phyloP scores from a whole-genome alignment of 1,140 invertebrate species.

The Leucophenga varia region DNA sequence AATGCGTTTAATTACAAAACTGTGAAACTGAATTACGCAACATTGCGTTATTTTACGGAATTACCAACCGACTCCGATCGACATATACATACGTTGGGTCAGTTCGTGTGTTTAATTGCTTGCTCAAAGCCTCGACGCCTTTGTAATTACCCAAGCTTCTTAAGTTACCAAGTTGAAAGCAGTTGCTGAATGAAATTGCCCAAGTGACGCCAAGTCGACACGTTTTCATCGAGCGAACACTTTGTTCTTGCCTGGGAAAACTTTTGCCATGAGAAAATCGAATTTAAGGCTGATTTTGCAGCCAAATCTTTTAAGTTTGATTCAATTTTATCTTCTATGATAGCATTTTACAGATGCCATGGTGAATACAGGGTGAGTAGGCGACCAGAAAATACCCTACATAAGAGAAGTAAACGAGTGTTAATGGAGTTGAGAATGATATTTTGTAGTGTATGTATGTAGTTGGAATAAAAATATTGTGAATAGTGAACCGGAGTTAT shows the following conservation, averaged over 20 bases:
- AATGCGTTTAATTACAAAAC: conserved; percentile 53
- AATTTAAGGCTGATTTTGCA: conserved; percentile 18
- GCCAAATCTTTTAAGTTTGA: conserved; percentile 31
- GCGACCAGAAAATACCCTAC: no score
- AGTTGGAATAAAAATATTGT: no score
- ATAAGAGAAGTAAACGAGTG: no score
- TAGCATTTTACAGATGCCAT: conserved; percentile 16
- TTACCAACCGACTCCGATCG: conserved; percentile 20
- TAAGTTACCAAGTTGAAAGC: conserved; percentile 1
- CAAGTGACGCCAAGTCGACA: conserved; percentile 10
- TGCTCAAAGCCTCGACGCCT: conserved; percentile 45
- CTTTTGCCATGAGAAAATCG: conserved; percentile 5
- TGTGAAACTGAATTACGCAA: conserved; percentile 49
- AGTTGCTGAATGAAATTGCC: conserved; percentile 7
- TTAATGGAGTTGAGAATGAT: no score
- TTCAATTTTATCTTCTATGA: conserved; percentile 29
- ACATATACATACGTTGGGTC: neutral
- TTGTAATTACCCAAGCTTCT: conserved; percentile 35
- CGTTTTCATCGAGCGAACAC: neutral
- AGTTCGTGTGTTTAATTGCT: conserved; percentile 49
- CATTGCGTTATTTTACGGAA: conserved; percentile 48
- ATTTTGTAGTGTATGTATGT: no score
- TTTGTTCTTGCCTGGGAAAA: neutral
- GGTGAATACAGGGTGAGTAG: neutral
- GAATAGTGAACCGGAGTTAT: no score